These are phyloP conservation scores for Drosophila tristis DNA, from an alignment of 1,140 invertebrate genomes.

Conservation along the genomic window DNA sequence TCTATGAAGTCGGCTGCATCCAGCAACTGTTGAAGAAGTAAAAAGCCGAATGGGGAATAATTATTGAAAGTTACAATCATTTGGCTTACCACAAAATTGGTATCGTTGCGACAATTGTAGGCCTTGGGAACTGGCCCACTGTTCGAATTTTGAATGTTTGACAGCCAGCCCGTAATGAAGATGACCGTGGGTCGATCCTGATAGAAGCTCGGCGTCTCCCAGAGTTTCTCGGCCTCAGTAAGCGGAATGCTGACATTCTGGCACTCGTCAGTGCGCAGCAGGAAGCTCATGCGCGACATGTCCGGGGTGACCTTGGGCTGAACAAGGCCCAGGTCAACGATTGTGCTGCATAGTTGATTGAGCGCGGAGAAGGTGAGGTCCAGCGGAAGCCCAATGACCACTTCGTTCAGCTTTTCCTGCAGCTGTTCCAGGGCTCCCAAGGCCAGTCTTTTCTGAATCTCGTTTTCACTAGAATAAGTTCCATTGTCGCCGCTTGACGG, in stretches of 20 bases:
- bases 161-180: constrained; percentile 53
- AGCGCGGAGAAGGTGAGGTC: constrained; percentile 21
- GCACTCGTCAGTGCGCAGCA: constrained; percentile 33
- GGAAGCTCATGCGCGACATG: constrained; percentile 28
- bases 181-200: constrained; percentile 22
- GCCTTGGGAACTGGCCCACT: constrained; percentile 48
- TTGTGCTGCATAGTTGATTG: constrained; percentile 32
- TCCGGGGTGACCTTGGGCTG: constrained; percentile 29
- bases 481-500: background rate
- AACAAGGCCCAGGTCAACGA: constrained; percentile 35
- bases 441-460: background rate
- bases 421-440: too few relatives aligned
- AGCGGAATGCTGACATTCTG: constrained; percentile 42
- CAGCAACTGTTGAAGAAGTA: constrained; percentile 14
- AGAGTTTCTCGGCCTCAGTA: constrained; percentile 12
- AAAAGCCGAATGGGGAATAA: too few relatives aligned
- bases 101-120: constrained; percentile 49
- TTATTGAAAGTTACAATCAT: too few relatives aligned
- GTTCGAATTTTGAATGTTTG: constrained; percentile 33
- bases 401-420: too few relatives aligned
- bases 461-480: background rate
- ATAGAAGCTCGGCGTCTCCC: constrained; percentile 21
- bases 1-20: constrained; percentile 64
- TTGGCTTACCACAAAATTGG: constrained; percentile 47
- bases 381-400: too few relatives aligned